These are phyloP conservation scores for Drosophila antonietae DNA, from an alignment of 2,888 invertebrate genomes.

Conservation along the genomic window DNA sequence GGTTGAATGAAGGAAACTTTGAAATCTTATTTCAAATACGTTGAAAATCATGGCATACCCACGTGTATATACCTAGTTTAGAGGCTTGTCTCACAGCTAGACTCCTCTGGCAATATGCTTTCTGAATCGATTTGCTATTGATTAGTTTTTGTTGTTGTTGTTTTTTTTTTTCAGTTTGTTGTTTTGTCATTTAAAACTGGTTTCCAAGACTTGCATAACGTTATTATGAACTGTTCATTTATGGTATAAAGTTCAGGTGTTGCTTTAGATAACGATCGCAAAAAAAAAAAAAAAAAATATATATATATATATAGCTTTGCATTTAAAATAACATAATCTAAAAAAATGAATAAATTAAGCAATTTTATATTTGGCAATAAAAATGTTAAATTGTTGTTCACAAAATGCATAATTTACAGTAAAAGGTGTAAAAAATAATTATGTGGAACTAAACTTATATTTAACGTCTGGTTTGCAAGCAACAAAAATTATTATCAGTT, in stretches of 20 bases:
- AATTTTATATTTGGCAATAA: not conserved
- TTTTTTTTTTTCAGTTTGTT: not conserved
- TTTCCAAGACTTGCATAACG: slow-evolving; percentile 38
- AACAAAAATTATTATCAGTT: not conserved
- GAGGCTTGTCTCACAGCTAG: slow-evolving; percentile 51
- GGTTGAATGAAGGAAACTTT: slow-evolving; percentile 62
- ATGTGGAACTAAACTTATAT: not conserved
- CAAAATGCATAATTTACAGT: not conserved
- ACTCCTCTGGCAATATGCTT: slow-evolving; percentile 2
- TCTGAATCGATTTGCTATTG: not conserved
- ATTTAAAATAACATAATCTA: not conserved
- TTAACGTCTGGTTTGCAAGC: not conserved
- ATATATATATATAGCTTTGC: slow-evolving; percentile 5
- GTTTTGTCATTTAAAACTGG: slow-evolving; percentile 10
- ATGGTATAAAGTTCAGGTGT: slow-evolving; percentile 32
- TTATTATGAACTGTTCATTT: slow-evolving; percentile 9
- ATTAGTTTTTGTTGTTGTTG: not conserved
- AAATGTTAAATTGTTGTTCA: not conserved
- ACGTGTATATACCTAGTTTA: slow-evolving; percentile 45
- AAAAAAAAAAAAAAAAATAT: too few relatives aligned
- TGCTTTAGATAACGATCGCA: not conserved
- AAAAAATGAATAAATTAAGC: not conserved
- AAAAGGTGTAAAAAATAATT: not conserved
- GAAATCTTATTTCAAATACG: slow-evolving; percentile 10
- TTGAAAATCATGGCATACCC: slow-evolving; percentile 32